Base-by-base conservation (phyloP, 2,113 vertebrate genomes). In the Rafetus swinhoei region DNA sequence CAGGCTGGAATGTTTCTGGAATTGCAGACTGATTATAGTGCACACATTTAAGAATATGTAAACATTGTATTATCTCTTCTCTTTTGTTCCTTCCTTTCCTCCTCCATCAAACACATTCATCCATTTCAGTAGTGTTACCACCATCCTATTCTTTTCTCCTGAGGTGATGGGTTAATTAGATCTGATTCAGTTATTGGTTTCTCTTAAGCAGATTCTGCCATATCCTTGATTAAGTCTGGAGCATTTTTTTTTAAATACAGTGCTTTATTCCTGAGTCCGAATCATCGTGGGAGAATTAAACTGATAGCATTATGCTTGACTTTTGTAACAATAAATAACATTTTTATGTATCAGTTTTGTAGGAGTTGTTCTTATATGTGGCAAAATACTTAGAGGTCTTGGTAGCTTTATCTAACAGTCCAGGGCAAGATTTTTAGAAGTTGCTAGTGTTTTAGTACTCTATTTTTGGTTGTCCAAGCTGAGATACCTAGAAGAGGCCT, bases 161-260 rank as follows among this genome's bases (percentile, higher is more conserved):
- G 87, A 95, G 94, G 83, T 95, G 91, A 90, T 90, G 85, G 89
- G 90, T 79, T 93, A 95, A 95, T 93, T 96, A 95, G 74, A 82
- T 88, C 88, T 94, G 90, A 89, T 93, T 96, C 92, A 93, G 85
- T 95, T 90, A 95, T 0, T 19, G 81, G 82, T 93, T 88, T 96
- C 95, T 94, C 91, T 96, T 96, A 96, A 96, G 92, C 95, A 97
- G 94, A 97, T 96, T 95, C 94, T 96, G 92, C 59, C 93, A 95
- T 69, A 79, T 92, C 86, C 90, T 88, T 97, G 93, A 95, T 94
- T 97, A 96, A 94, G 69, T 93, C 92, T 62, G 50, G 60, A 94
- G 94, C 79, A 87, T 93, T 93, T 97, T 93, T 93, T 97, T 54
- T 94, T 95, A 87, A 84, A 84, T 86, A 84, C 81, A 86, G 39